phyloP scores from a whole-genome alignment of 30 jellyfish, hydroid and myxozoan genomes.

The Phacellophora camtschatica region DNA sequence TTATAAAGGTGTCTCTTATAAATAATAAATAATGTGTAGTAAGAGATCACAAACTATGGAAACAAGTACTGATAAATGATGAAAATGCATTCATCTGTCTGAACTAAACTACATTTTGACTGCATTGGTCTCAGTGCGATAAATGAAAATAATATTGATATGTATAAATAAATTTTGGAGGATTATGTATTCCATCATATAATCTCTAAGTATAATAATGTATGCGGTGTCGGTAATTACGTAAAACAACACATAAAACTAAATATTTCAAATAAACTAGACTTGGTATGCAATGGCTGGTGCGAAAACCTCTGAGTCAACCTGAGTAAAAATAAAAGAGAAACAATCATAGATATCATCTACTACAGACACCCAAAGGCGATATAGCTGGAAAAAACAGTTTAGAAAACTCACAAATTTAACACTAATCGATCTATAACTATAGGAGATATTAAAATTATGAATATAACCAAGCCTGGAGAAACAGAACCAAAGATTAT shows the following conservation, averaged over 20 bases:
- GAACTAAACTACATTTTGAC: neutral
- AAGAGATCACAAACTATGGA: no score
- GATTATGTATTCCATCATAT: neutral
- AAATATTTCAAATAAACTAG: neutral
- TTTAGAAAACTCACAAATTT: no score
- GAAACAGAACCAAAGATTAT: neutral
- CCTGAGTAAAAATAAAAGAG: neutral
- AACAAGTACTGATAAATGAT: no score
- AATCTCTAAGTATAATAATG: neutral
- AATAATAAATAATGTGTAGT: no score
- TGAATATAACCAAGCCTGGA: neutral
- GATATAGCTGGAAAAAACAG: no score
- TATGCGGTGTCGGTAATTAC: conserved; percentile 1
- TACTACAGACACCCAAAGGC: neutral
- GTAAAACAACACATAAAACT: neutral
- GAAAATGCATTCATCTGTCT: no score
- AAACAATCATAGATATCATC: neutral
- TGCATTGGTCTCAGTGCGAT: neutral
- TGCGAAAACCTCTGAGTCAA: neutral
- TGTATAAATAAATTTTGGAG: neutral
- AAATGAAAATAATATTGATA: neutral
- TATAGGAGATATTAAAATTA: neutral
- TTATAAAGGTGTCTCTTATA: no score
- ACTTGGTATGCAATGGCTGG: neutral
- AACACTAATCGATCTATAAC: neutral